Percentiles rank a stretch among this genome's conserved stretches.
phyloP scores from a whole-genome alignment of 2,888 invertebrate genomes.

The Pocota personata region DNA sequence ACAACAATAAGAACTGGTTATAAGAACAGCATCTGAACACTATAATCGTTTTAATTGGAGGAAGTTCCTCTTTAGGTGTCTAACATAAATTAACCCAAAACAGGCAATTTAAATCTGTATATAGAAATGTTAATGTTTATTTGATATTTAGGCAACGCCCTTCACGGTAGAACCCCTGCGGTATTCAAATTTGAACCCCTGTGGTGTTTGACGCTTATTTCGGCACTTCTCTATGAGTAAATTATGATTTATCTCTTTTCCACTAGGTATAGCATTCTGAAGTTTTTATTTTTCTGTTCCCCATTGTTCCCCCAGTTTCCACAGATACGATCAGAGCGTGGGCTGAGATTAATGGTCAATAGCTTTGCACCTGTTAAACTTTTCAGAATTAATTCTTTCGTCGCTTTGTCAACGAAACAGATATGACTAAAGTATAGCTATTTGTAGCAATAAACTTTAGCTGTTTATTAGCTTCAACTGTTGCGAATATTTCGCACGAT shows the following conservation, averaged over 20 bases:
- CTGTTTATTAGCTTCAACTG: neutral
- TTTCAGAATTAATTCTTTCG: neutral
- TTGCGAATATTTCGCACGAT: slow-evolving; percentile 4
- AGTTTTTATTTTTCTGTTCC: too few relatives aligned
- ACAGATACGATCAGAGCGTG: slow-evolving; percentile 11
- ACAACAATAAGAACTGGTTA: neutral
- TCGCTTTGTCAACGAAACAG: neutral
- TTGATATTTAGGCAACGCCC: slow-evolving; percentile 22
- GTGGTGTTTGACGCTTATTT: slow-evolving; percentile 24
- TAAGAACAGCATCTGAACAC: neutral
- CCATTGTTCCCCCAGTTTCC: neutral
- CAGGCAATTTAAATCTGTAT: slow-evolving; percentile 17
- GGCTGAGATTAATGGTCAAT: slow-evolving; percentile 43
- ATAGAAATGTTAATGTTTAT: neutral
- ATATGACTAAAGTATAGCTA: neutral
- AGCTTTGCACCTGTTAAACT: slow-evolving; percentile 28
- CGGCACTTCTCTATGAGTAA: slow-evolving; percentile 1
- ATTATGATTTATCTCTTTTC: slow-evolving; percentile 50
- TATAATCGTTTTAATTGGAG: neutral
- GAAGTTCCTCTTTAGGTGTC: neutral
- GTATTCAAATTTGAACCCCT: neutral
- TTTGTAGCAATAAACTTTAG: neutral
- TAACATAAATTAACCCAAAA: slow-evolving; percentile 32
- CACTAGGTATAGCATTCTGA: too few relatives aligned
- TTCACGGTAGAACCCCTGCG: slow-evolving; percentile 13